phyloP scores from a whole-genome alignment of 1,140 invertebrate species.

The Eurosta solidaginis region DNA sequence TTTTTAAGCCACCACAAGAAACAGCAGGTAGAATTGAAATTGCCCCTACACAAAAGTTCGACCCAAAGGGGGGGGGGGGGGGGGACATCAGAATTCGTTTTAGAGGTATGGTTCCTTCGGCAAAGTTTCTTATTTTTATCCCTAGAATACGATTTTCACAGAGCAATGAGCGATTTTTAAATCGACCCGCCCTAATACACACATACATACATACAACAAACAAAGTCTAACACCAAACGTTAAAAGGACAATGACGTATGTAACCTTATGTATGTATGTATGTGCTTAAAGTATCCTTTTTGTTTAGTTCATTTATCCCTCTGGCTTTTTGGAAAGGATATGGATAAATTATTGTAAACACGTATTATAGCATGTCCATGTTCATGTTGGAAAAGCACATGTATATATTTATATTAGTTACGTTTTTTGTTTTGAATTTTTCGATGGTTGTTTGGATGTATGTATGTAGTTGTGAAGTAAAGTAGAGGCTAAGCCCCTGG shows the following conservation, averaged over 20 bases:
- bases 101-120: too few relatives aligned
- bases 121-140: too few relatives aligned
- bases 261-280: too few relatives aligned
- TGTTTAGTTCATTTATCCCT: not conserved
- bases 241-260: conserved; percentile 30
- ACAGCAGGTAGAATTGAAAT: too few relatives aligned
- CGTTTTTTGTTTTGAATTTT: not conserved
- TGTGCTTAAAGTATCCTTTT: not conserved
- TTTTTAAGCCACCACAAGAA: too few relatives aligned
- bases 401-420: too few relatives aligned
- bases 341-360: conserved; percentile 31
- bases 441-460: not conserved
- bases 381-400: not conserved
- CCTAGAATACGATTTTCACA: too few relatives aligned
- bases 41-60: too few relatives aligned
- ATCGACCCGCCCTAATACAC: too few relatives aligned
- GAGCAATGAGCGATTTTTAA: too few relatives aligned
- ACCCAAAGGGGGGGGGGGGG: too few relatives aligned
- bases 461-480: not conserved
- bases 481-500: not conserved
- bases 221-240: conserved; percentile 2
- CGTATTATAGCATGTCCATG: conserved; percentile 2
- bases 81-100: too few relatives aligned
- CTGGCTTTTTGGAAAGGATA: conserved; percentile 21
- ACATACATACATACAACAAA: not conserved